Percentiles rank a stretch among this genome's conserved stretches.
Evolutionary conservation across 64 coral and sea anemone species (phyloP).

Genomic region (Pachyseris speciosa): DNA sequence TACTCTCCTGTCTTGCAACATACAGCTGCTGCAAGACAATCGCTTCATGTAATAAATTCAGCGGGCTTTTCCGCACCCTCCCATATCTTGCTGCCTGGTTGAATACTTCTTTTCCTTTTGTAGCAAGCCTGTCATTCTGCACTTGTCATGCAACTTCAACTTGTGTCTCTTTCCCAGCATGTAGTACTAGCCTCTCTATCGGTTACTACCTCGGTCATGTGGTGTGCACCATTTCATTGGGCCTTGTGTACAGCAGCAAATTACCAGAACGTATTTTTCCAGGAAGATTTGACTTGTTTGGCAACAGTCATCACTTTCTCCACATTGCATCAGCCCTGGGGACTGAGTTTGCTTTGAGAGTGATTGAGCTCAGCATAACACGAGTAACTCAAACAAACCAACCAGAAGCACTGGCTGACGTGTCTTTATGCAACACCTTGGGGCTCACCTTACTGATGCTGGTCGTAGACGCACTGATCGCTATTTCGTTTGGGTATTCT

Average conservation of each 20-base stretch:
- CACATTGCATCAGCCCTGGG: constrained; percentile 68
- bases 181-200: constrained; percentile 43
- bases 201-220: constrained; percentile 52
- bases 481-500: constrained; percentile 57
- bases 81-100: constrained; percentile 49
- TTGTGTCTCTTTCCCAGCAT: background rate
- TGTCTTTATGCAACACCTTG: constrained; percentile 51
- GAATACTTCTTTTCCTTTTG: constrained; percentile 60
- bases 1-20: constrained; percentile 36
- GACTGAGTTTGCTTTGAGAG: constrained; percentile 56
- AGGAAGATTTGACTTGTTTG: constrained; percentile 65
- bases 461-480: constrained; percentile 30
- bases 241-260: constrained; percentile 26
- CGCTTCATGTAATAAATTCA: constrained; percentile 45
- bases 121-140: constrained; percentile 27
- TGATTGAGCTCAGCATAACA: constrained; percentile 57
- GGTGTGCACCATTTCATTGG: constrained; percentile 50
- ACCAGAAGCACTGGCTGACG: background rate
- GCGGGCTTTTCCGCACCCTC: constrained; percentile 50
- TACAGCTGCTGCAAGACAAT: constrained; percentile 56
- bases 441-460: constrained; percentile 51
- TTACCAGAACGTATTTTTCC: constrained; percentile 62
- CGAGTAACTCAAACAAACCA: constrained; percentile 6
- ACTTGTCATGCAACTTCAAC: background rate
- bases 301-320: constrained; percentile 80